Base-by-base conservation (phyloP, 2,797 vertebrate genomes). In the Phalanger gymnotis region DNA sequence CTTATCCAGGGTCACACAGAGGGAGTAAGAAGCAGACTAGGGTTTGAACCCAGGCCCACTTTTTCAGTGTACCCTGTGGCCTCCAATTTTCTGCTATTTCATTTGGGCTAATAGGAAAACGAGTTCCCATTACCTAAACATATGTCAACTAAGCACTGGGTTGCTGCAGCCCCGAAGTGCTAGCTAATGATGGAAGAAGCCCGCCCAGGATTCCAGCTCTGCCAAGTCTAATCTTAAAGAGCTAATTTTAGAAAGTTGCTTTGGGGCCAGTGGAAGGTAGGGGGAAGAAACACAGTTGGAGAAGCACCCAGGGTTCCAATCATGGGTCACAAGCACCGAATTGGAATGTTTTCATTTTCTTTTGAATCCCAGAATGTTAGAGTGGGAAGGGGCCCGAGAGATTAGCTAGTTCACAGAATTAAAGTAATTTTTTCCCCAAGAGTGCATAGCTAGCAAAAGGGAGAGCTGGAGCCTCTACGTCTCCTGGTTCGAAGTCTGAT, bases 141-240 rank as follows among this genome's bases (percentile, higher is more conserved):
- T 40, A 81, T 27, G 40, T 27, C 22, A 25, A 87, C 22, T 87
- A 87, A 87, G 73, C 73, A 51, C 47, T 81, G 66, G 73, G 10
- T 25, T 87, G 73, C 73, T 51, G 40, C 40, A 47, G 19, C 22
- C 40, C 73, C 47, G 73, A 87, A 51, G 40, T 87, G 40, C 73
- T 51, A 87, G 73, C 73, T 87, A 87, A 87, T 87, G 40, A 47
- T 87, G 25, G 73, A 51, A 47, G 73, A 47, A 87, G 25, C 73
- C 73, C 40, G 40, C 73, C 40, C 40, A 87, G 40, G 40, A 87
- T 87, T 87, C 40, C 40, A 51, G 40, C 73, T 87, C 73, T 87
- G 73, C 73, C 73, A 87, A 87, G 73, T 87, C 73, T 87, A 87
- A 87, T 87, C 73, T 87, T 87, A 87, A 87, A 87, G 73, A 87